Evolutionary conservation across 2,888 invertebrate species (phyloP), one percentile per base, ranked within the genome.

Genomic region (Caenorhabditis sp.): DNA sequence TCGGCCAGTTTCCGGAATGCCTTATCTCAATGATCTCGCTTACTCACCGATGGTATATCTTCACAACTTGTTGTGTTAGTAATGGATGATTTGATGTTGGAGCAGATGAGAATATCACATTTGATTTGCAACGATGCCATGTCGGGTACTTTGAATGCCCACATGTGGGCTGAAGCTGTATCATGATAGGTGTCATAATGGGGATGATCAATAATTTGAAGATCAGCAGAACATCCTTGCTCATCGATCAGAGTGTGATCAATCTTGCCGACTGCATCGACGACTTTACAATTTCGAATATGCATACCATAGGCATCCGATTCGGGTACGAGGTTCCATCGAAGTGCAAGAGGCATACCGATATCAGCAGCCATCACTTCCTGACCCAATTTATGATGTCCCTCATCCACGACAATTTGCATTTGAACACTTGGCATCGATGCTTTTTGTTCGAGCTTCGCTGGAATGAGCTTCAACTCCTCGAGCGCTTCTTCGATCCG

Each of bases 181-280:
- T 87, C 87, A 66, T 84, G 84, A 66, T 85, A 87, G 6, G 84
- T 86, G 81, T 87, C 87, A 72, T 87, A 87, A 67, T 85, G 86
- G 0, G 86, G 86, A 76, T 87, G 87, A 10, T 73, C 82, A 24
- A 87, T 69, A 54, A 87, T 85, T 70, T 84, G 83, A 55, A 87
- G 74, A 69, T 87, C 87, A n/a, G 83, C 83, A 5, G 87, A 88
- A 69, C 87, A 87, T 19, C 87, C 87, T 51, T 82, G 77, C 21
- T 82, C 77, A 62, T 87, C 87, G 27, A 87, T 81, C 23, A 87
- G 76, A n/a, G 75, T 70, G 66, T 87, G 83, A 31, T 83, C 78
- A 17, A 69, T 63, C n/a, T 83, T 83, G 23, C 80, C 77, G 12
- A 84, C 67, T 26, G 73, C 69, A 64, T 87, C 87, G 12, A 73